Base-by-base conservation (phyloP, 1,140 invertebrate species). In the Macrotrachela quadricornifera region DNA sequence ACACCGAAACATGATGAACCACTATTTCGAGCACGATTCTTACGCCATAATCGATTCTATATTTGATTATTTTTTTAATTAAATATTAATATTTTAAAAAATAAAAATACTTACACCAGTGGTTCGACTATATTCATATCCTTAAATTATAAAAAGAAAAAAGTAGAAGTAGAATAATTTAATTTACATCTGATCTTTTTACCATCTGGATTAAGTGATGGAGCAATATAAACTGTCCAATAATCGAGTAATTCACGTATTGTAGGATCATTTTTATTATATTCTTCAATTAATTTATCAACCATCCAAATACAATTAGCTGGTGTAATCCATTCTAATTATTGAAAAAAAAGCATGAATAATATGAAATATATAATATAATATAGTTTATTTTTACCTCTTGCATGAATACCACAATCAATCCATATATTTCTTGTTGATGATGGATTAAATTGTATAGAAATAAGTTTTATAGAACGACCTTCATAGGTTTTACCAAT, bases 281-380 rank as follows among this genome's bases (percentile, higher is more conserved):
- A 53, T 14, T 42, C 51, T 18, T 16, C 38, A 21, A 53, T 21
- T 4, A 4, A 18, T 42, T 50, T 49, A 44, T 54, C 41, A 21
- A 54, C 43, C 10, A 49, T 49, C 38, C 41, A 49, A 21, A 54
- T 38, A 21, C 46, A 48, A 11, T 46, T 58, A 16, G 66, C 59
- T 36, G 66, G 65, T 9, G 64, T 62, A 16, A 70, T 62, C 66
- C 66, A 68, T 55, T 68, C 66, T 14, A 68, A 47, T 30, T 30
- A 4, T 30, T 30, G 21, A 4, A 30, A 30, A 30, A 30, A n/a
- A n/a, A n/a, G n/a, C n/a, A n/a, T n/a, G n/a, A n/a, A n/a, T n/a
- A n/a, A n/a, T n/a, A n/a, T n/a, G n/a, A n/a, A n/a, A n/a, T n/a
- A n/a, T n/a, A n/a, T n/a, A n/a, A n/a, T n/a, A n/a, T n/a, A n/a